These are phyloP conservation scores for Muscicapa adusta DNA, from an alignment of 2,113 vertebrate species.

Conservation along the genomic window DNA sequence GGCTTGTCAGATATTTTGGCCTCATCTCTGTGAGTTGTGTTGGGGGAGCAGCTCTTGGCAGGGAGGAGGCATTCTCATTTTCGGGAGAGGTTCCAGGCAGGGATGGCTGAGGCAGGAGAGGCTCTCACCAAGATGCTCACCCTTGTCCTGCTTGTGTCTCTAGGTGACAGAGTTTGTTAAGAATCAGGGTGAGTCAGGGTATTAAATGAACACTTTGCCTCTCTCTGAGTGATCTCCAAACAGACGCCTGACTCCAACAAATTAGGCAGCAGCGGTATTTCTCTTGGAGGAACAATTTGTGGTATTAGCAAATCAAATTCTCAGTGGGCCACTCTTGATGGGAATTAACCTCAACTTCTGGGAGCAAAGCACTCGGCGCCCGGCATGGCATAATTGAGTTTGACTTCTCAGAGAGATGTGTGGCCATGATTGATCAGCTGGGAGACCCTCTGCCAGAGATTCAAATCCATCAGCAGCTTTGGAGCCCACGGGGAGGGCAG, in stretches of 20 bases:
- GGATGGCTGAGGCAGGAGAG: background rate
- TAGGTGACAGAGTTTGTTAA: background rate
- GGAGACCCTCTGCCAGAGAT: background rate
- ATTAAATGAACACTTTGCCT: background rate
- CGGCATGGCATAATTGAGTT: background rate
- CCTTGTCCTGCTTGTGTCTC: background rate
- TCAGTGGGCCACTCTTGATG: background rate
- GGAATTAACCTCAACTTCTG: conserved; percentile 38
- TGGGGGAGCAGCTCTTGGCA: background rate
- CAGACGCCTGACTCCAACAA: background rate
- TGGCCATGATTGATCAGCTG: background rate
- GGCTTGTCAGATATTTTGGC: background rate
- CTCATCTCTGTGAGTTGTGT: background rate
- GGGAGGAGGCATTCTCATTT: background rate
- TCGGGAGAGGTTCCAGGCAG: rapidly evolving
- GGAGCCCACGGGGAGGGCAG: rapidly evolving
- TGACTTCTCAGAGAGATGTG: background rate
- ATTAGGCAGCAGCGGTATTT: background rate
- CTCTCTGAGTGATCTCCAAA: background rate
- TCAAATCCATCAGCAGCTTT: background rate
- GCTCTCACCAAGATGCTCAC: background rate
- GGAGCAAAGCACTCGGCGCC: background rate
- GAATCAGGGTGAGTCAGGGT: background rate
- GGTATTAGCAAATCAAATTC: conserved; percentile 25
- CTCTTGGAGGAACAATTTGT: conserved; percentile 10